Percentiles rank a stretch among this genome's conserved stretches.
phyloP scores from a whole-genome alignment of 2,888 invertebrate species.

The Melangyna quadrimaculata region DNA sequence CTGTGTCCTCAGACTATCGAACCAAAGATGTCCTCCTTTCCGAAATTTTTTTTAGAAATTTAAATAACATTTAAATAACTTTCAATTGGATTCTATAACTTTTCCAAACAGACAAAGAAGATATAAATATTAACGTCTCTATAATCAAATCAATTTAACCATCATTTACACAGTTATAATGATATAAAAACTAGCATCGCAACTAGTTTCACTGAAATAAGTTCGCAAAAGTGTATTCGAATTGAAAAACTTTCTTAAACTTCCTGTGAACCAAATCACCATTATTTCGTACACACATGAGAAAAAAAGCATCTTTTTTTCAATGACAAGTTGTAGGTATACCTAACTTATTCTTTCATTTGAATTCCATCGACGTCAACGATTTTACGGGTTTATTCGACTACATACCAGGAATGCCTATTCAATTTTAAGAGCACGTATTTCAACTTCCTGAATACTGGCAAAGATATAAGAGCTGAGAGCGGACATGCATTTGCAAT shows the following conservation, averaged over 20 bases:
- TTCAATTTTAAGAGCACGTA: constrained; percentile 18
- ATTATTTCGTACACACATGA: neutral
- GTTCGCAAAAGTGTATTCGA: neutral
- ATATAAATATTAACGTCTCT: no score
- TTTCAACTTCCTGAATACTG: constrained; percentile 7
- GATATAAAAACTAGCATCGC: no score
- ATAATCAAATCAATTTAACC: no score
- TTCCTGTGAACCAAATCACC: neutral
- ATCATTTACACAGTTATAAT: no score
- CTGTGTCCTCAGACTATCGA: no score
- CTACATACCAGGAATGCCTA: constrained; percentile 11
- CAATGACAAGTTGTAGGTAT: no score
- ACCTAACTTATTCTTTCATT: neutral
- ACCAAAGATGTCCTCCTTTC: no score
- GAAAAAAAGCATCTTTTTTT: neutral
- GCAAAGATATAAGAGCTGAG: neutral
- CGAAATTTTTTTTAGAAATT: no score
- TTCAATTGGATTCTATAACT: no score
- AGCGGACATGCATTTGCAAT: constrained; percentile 2
- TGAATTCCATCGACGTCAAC: constrained; percentile 7
- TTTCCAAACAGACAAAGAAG: no score
- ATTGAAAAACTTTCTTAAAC: neutral
- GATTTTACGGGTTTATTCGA: neutral
- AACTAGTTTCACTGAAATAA: no score
- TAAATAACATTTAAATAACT: no score